These are phyloP conservation scores for Emydocephalus ijimae DNA, from an alignment of 2,113 vertebrate species.

Conservation along the genomic window DNA sequence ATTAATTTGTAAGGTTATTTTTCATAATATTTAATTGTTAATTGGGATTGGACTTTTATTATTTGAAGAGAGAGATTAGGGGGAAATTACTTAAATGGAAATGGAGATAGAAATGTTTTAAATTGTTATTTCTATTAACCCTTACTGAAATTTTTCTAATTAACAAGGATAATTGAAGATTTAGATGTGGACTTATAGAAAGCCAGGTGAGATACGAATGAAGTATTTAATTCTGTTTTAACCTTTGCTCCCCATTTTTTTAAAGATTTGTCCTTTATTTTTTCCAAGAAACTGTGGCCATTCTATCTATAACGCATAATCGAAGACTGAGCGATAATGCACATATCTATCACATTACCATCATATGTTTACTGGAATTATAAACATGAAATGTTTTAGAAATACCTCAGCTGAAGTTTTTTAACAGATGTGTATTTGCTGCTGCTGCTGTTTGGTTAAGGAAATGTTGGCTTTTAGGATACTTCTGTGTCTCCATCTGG, in stretches of 20 bases:
- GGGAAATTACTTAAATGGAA: background rate
- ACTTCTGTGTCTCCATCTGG: constrained; percentile 10
- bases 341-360: background rate
- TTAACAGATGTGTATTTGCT: background rate
- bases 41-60: background rate
- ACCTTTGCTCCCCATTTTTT: background rate
- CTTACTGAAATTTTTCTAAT: background rate
- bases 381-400: background rate
- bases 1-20: background rate
- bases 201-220: background rate
- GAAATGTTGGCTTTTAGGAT: background rate
- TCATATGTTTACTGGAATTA: background rate
- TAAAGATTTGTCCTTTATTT: background rate
- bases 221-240: background rate
- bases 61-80: background rate
- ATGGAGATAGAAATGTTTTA: background rate
- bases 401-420: background rate
- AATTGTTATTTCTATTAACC: background rate
- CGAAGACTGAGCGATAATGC: background rate
- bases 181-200: background rate
- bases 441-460: background rate
- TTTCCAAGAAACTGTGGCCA: background rate
- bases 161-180: background rate
- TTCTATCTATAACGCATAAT: background rate
- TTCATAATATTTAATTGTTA: background rate